These are phyloP conservation scores for Periophthalmus modestus DNA, from an alignment of 2,113 vertebrate genomes.

Conservation along the genomic window DNA sequence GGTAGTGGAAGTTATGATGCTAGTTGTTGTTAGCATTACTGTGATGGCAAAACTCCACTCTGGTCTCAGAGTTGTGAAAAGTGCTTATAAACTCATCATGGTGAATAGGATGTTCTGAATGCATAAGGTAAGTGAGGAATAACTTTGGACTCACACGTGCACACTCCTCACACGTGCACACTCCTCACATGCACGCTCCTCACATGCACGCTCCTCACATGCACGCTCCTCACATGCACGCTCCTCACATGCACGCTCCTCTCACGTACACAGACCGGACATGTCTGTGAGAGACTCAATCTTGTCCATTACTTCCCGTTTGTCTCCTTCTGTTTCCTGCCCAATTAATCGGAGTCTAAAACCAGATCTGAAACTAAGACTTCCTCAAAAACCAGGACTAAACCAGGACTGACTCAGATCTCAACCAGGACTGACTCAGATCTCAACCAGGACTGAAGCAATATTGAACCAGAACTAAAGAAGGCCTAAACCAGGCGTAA, in stretches of 20 bases:
- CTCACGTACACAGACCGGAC: background rate
- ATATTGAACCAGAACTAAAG: background rate
- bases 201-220: too few species aligned
- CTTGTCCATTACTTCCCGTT: background rate
- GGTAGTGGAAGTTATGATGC: too few species aligned
- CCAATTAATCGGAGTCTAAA: background rate
- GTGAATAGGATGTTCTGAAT: too few species aligned
- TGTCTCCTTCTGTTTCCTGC: constrained; percentile 5
- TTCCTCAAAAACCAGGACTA: background rate
- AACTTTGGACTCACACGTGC: too few species aligned
- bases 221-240: background rate
- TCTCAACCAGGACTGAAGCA: background rate
- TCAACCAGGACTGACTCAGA: background rate
- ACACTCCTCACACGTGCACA: too few species aligned
- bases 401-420: background rate
- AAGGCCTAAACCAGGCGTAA: background rate
- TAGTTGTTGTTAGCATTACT: too few species aligned
- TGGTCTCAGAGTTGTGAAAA: too few species aligned
- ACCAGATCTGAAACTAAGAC: background rate
- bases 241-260: too few species aligned
- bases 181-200: too few species aligned
- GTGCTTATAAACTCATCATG: too few species aligned
- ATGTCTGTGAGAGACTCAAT: background rate
- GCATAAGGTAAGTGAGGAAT: too few species aligned
- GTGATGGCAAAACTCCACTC: too few species aligned